A percentile compares a stretch with the other conserved stretches of the same genome.
phyloP scores from a whole-genome alignment of 1,140 invertebrate species.

The Meloidogyne chitwoodi region DNA sequence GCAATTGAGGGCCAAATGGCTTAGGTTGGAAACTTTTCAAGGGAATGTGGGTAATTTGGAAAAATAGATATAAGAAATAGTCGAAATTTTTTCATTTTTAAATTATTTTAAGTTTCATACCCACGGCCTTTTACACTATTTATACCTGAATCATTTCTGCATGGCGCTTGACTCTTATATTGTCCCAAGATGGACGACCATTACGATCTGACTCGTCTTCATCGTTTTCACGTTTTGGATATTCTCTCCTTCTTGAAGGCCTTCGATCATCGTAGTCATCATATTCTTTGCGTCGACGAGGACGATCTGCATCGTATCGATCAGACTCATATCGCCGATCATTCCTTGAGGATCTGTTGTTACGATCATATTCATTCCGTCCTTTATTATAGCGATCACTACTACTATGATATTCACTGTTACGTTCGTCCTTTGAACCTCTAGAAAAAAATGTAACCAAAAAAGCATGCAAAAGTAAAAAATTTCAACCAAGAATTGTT shows the following conservation, averaged over 20 bases:
- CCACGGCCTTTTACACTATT: not conserved
- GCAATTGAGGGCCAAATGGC: not conserved
- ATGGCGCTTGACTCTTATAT: conserved; percentile 3
- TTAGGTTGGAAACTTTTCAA: not conserved
- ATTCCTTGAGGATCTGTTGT: not conserved
- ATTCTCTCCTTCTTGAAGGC: not conserved
- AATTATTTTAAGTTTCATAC: not conserved
- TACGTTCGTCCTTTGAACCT: not conserved
- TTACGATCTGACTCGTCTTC: not conserved
- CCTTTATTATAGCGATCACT: not conserved
- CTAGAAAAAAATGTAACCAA: not conserved
- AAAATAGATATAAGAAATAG: not conserved
- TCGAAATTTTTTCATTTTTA: not conserved
- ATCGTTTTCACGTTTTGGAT: not conserved
- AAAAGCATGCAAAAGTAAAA: no score
- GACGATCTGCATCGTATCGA: not conserved
- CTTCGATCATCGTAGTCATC: not conserved
- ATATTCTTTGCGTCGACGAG: not conserved
- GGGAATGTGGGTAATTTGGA: not conserved
- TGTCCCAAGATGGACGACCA: conserved; percentile 5
- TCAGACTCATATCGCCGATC: not conserved
- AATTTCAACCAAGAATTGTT: no score
- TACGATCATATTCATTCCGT: not conserved
- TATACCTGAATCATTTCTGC: conserved; percentile 11
- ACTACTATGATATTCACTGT: not conserved